Evolutionary conservation across 2,113 vertebrate genomes (phyloP).

Genomic region (Callionymus lyra): DNA sequence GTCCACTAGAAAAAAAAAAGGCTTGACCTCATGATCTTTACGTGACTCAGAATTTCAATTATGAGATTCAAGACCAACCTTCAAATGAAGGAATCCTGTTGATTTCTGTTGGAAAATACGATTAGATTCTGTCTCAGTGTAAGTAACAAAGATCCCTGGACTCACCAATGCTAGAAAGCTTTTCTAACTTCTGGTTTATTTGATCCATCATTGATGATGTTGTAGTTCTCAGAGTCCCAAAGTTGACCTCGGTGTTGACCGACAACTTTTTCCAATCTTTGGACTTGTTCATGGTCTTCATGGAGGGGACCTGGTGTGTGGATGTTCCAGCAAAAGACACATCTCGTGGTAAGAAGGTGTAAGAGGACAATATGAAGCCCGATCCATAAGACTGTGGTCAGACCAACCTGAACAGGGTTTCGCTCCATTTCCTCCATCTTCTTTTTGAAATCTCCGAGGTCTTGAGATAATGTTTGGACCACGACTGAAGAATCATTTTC

Average conservation of each 20-base stretch:
- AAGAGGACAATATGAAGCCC: no score
- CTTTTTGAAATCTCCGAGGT: conserved; percentile 27
- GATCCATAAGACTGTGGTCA: no score
- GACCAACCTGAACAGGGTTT: conserved; percentile 33
- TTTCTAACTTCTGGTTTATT: conserved; percentile 34
- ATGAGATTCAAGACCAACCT: conserved; percentile 17
- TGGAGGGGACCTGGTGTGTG: conserved; percentile 10
- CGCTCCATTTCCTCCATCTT: conserved; percentile 12
- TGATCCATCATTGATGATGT: conserved; percentile 23
- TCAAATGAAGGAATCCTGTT: conserved; percentile 25
- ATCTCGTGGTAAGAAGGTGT: neutral
- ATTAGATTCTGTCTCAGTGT: neutral
- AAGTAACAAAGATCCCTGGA: neutral
- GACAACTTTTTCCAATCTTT: conserved; percentile 3
- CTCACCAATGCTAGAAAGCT: conserved; percentile 42
- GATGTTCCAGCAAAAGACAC: neutral
- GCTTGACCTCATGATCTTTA: no score
- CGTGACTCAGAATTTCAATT: no score
- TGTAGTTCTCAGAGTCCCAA: conserved; percentile 26
- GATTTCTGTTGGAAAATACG: conserved; percentile 18
- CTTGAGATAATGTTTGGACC: conserved; percentile 25
- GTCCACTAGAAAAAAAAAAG: conserved; percentile 23
- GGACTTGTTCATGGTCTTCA: neutral
- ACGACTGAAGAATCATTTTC: conserved; percentile 18
- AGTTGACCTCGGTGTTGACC: conserved; percentile 18